Conservation (phyloP, 2,888 invertebrate species). For the Limnephilus auricula region DNA sequence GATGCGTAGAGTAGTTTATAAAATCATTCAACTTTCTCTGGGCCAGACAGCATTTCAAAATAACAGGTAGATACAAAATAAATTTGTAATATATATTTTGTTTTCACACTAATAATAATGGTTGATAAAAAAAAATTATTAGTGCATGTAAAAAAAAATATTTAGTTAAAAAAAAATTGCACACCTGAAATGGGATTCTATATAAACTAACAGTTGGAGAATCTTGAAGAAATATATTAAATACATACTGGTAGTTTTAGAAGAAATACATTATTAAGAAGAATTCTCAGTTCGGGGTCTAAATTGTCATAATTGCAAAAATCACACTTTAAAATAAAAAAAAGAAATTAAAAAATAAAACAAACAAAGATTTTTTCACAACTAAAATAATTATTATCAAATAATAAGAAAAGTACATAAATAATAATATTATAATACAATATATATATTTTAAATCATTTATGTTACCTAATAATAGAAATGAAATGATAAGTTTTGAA, state of each 20-base stretch:
- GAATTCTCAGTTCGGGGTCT: background rate
- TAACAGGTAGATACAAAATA: background rate
- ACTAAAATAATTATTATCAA: background rate
- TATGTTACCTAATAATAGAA: background rate
- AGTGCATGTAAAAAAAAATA: background rate
- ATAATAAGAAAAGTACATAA: background rate
- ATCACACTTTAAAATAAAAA: background rate
- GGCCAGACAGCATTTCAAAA: slow-evolving; percentile 11
- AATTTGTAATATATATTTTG: background rate
- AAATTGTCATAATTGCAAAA: background rate
- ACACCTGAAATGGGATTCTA: background rate
- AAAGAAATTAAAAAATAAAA: background rate
- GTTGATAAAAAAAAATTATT: background rate
- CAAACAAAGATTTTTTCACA: background rate
- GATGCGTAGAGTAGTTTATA: slow-evolving; percentile 17
- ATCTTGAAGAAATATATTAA: background rate
- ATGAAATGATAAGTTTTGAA: background rate
- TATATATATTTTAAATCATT: background rate
- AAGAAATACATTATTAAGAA: background rate
- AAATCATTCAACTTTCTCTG: slow-evolving; percentile 29
- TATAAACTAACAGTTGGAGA: background rate
- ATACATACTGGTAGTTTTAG: background rate
- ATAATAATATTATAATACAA: background rate
- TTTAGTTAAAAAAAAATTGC: background rate
- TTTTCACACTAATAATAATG: background rate